Evolutionary conservation across 2,797 vertebrate genomes (phyloP).

Genomic region (Clamator glandarius): DNA sequence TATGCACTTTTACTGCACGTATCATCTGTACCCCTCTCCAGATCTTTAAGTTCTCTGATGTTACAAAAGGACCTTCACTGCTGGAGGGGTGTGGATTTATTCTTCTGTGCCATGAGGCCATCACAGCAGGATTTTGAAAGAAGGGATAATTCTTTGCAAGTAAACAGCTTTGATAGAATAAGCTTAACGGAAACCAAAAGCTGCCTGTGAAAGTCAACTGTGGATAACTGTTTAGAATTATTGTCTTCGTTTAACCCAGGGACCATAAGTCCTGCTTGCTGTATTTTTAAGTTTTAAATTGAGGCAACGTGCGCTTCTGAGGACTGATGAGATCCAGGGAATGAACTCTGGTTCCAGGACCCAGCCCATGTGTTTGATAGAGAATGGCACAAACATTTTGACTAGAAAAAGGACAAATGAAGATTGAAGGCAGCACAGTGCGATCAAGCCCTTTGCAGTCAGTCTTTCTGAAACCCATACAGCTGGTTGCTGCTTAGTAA

Average conservation of each 20-base stretch:
- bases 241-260: not conserved
- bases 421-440: not conserved
- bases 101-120: not conserved
- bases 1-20: not conserved
- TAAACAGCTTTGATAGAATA: not conserved
- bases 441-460: not conserved
- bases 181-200: not conserved
- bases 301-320: not conserved
- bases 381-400: not conserved
- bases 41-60: not conserved
- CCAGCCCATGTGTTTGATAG: not conserved
- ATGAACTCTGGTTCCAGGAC: not conserved
- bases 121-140: not conserved
- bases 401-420: not conserved
- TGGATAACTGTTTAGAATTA: not conserved
- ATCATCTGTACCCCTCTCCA: not conserved
- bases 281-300: not conserved
- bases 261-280: not conserved
- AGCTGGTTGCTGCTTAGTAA: not conserved
- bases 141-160: not conserved
- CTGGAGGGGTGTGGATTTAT: not conserved
- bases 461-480: not conserved
- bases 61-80: not conserved
- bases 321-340: not conserved
- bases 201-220: slow-evolving; percentile 5